Conservation (phyloP, 2,113 vertebrate species). For the Mastomys natalensis region DNA sequence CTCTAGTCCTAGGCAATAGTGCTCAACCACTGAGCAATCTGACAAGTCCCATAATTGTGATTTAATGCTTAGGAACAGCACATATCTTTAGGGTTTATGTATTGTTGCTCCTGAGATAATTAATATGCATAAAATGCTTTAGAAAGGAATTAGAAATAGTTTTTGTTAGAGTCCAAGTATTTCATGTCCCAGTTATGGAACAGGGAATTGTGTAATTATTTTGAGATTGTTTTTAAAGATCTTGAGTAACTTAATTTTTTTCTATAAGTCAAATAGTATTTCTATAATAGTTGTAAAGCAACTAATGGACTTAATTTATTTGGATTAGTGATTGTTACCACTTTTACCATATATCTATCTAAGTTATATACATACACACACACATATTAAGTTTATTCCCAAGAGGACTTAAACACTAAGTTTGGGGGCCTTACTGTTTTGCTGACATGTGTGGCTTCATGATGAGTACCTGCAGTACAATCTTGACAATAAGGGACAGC, state of each 20-base stretch:
- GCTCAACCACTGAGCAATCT: not conserved
- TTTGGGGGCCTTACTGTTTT: not conserved
- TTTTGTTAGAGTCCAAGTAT: not conserved
- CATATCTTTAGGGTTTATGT: not conserved
- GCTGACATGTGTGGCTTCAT: not conserved
- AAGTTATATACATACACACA: not conserved
- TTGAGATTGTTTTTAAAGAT: not conserved
- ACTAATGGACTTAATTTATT: not conserved
- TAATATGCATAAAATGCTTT: not conserved
- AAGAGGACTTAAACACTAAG: not conserved
- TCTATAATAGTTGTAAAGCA: not conserved
- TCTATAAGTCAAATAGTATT: conserved; percentile 1
- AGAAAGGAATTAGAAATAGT: not conserved
- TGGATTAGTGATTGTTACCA: not conserved
- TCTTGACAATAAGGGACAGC: not conserved
- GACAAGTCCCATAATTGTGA: not conserved
- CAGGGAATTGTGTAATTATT: not conserved
- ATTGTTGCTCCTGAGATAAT: not conserved
- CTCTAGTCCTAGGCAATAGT: not conserved
- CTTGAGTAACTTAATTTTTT: not conserved
- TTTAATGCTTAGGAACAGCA: not conserved
- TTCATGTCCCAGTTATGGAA: conserved; percentile 42
- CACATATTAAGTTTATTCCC: not conserved
- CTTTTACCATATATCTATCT: not conserved
- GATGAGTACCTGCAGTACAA: not conserved